Evolutionary conservation across 2,797 vertebrate species (phyloP), one percentile per base, ranked within the genome.

Genomic region (Enteromius treurensis): DNA sequence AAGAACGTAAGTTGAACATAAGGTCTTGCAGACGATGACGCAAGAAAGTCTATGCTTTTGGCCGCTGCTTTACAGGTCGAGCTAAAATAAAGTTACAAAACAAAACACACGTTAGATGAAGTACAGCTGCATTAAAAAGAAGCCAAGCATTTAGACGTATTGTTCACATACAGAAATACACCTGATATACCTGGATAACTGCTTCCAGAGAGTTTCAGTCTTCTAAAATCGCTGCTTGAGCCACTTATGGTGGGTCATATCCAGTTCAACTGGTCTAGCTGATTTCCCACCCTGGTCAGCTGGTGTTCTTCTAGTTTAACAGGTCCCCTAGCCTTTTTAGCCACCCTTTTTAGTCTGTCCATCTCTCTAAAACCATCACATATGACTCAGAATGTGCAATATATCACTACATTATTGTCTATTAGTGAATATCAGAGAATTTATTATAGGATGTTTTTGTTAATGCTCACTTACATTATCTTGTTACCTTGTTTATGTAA

Each of bases 1-100:
- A 74, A 75, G 26, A 82, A 34, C 58, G 23, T 47, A 60, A 84
- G 64, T 42, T 42, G 58, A 51, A 65, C 64, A 26, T 60, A 65
- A 65, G 68, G 70, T 60, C 51, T 60, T 80, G 79, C 15, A 60
- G 23, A 70, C 58, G 40, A 68, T 62, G 60, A 53, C 23, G 58
- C 21, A 58, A 64, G 84, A 51, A 51, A 73, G 53, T 69, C 37
- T 68, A 6, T 14, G 37, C 3, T 47, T 62, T 70, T 32, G 40
- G 21, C 5, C 67, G 42, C 19, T 21, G 34, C 5, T 68, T 47
- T 47, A 26, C 14, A 9, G 37, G 34, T 68, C 19, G 5, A 68
- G 21, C 5, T 45, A 17, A 13, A 17, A 47, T 70, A 17, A 73
- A 49, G 15, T 73, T 49, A 29, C 8, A 29, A 71, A 29, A 71